A percentile compares a stretch with the other conserved stretches of the same genome.
Evolutionary conservation across 2,797 vertebrate genomes (phyloP).

Genomic region (Tapirus indicus): DNA sequence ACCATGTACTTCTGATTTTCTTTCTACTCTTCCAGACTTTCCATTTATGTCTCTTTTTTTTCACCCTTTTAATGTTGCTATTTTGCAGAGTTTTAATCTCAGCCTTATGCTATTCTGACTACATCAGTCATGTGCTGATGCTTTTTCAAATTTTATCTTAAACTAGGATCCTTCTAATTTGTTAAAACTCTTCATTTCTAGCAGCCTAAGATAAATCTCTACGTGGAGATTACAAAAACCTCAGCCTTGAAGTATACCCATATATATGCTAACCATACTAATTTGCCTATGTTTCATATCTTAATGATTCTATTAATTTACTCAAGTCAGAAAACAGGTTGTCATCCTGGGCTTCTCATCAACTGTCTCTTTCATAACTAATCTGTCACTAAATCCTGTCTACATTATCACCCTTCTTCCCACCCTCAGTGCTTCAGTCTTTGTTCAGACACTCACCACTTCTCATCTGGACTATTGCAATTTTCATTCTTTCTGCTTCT

Average conservation of each 20-base stretch:
- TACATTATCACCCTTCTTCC: neutral
- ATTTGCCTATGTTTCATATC: neutral
- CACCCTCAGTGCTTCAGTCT: neutral
- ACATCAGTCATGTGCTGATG: too few relatives aligned
- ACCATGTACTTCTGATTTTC: too few relatives aligned
- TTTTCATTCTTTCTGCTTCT: neutral
- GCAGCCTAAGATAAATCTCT: too few relatives aligned
- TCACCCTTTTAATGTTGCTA: too few relatives aligned
- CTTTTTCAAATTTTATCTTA: too few relatives aligned
- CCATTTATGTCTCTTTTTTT: conserved; percentile 39
- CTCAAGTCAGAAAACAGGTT: neutral
- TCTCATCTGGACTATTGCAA: too few relatives aligned
- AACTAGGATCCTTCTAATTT: too few relatives aligned
- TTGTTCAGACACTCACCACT: neutral
- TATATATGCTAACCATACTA: neutral
- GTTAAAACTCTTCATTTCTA: too few relatives aligned
- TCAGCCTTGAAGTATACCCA: neutral
- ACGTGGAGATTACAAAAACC: too few relatives aligned
- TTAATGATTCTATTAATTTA: neutral
- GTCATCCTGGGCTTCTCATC: neutral
- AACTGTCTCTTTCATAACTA: neutral
- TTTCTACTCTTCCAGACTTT: too few relatives aligned
- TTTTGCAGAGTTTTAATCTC: too few relatives aligned
- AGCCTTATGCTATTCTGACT: too few relatives aligned
- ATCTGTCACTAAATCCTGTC: neutral